These are phyloP conservation scores for Melanotus villosus DNA, from an alignment of 2,888 invertebrate species.

Conservation along the genomic window DNA sequence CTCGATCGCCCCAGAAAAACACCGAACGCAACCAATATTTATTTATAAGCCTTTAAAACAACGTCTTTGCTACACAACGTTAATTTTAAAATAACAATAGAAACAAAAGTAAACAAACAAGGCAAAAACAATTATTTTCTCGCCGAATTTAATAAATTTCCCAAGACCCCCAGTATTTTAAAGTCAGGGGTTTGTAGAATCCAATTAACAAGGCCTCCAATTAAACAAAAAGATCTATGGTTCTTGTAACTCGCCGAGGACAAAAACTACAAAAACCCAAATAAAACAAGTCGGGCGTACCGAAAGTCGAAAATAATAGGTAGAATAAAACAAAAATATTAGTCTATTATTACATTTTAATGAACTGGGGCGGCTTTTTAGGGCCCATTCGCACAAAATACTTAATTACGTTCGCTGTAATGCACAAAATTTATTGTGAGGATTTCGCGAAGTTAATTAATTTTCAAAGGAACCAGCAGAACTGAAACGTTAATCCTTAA, in stretches of 20 bases:
- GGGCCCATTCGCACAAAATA: conserved; percentile 17
- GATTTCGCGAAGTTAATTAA: conserved; percentile 35
- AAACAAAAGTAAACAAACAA: conserved; percentile 12
- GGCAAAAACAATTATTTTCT: conserved; percentile 15
- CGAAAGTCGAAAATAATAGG: conserved; percentile 22
- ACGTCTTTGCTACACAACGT: too few species aligned
- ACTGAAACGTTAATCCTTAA: conserved; percentile 34
- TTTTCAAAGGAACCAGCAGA: conserved; percentile 29
- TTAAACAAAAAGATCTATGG: conserved; percentile 49
- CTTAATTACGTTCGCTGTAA: conserved; percentile 28
- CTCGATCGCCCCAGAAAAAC: too few species aligned
- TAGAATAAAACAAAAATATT: conserved; percentile 24
- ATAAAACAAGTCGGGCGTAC: conserved; percentile 9
- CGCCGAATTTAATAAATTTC: conserved; percentile 33
- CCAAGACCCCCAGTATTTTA: conserved; percentile 40
- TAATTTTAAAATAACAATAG: background rate
- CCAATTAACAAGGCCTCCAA: conserved; percentile 50
- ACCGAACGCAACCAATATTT: too few species aligned
- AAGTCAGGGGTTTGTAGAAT: conserved; percentile 46
- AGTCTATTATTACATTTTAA: conserved; percentile 25
- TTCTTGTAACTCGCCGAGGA: conserved; percentile 8
- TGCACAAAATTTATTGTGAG: conserved; percentile 21
- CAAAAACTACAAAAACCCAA: conserved; percentile 20
- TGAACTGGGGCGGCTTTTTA: conserved; percentile 18
- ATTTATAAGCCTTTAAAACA: too few species aligned